Evolutionary conservation across 2,888 invertebrate species (phyloP).

Genomic region (Nudaria mundana): DNA sequence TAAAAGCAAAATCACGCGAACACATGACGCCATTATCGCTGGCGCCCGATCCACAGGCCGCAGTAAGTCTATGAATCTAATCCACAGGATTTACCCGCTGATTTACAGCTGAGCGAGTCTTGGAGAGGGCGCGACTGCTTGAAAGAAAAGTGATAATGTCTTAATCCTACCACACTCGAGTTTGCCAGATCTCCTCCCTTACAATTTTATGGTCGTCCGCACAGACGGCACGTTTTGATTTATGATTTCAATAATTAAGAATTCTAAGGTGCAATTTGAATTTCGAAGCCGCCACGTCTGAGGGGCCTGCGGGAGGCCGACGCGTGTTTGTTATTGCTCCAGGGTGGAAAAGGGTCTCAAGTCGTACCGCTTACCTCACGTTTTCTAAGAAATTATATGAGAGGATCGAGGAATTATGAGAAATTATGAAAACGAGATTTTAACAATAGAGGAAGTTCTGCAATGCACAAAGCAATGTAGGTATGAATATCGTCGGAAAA

Average conservation of each 20-base stretch:
- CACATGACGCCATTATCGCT: conserved; percentile 78
- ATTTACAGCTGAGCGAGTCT: conserved; percentile 76
- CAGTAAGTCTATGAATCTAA: conserved; percentile 80
- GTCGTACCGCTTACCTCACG: conserved; percentile 54
- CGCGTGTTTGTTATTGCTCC: conserved; percentile 78
- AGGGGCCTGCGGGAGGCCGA: conserved; percentile 68
- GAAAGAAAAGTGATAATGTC: conserved; percentile 86
- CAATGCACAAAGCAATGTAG: conserved; percentile 1
- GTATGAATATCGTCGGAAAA: no score
- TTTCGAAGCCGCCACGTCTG: conserved; percentile 66
- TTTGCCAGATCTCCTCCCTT: conserved; percentile 47
- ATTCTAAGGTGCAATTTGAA: conserved; percentile 81
- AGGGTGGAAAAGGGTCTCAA: conserved; percentile 69
- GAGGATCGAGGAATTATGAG: conserved; percentile 58
- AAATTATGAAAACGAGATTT: conserved; percentile 46
- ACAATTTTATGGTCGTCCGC: conserved; percentile 77
- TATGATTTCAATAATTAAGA: conserved; percentile 82
- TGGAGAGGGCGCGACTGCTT: conserved; percentile 71
- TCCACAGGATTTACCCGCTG: conserved; percentile 80
- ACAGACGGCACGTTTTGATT: conserved; percentile 79
- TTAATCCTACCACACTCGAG: conserved; percentile 83
- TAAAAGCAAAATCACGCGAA: conserved; percentile 79
- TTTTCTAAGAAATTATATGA: conserved; percentile 66
- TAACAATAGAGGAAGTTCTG: conserved; percentile 27
- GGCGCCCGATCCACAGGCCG: conserved; percentile 73